phyloP scores from a whole-genome alignment of 2,888 invertebrate genomes.

The Suillia variegata region DNA sequence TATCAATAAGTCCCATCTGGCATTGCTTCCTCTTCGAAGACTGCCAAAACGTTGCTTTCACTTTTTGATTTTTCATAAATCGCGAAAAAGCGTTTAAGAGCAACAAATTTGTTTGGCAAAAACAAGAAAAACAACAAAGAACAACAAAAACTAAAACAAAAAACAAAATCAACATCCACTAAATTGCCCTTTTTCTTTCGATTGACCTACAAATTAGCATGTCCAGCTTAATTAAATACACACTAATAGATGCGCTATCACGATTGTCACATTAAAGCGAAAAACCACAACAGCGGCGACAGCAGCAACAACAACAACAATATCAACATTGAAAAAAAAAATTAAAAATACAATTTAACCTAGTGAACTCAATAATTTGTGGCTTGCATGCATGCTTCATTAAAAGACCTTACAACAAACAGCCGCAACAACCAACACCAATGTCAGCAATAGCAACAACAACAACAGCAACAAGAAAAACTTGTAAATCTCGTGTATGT shows the following conservation, averaged over 20 bases:
- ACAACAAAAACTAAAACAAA: too few relatives aligned
- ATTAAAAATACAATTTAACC: conserved; percentile 17
- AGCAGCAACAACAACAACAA: too few relatives aligned
- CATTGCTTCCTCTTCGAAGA: too few relatives aligned
- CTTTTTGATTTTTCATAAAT: too few relatives aligned
- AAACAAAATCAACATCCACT: too few relatives aligned
- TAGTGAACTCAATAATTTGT: conserved; percentile 22
- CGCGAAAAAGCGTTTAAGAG: too few relatives aligned
- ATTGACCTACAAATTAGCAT: neutral
- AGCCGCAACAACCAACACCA: neutral
- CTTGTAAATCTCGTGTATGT: conserved; percentile 5
- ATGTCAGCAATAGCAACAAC: conserved; percentile 1
- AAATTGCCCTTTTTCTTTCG: too few relatives aligned
- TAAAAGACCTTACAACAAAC: neutral
- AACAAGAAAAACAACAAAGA: neutral
- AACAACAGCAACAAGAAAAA: neutral
- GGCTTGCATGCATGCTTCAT: conserved; percentile 15
- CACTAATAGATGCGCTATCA: neutral
- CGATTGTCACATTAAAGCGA: neutral
- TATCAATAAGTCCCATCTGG: too few relatives aligned
- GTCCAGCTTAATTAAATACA: neutral
- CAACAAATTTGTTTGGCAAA: neutral
- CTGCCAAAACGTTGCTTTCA: too few relatives aligned
- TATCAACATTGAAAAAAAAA: too few relatives aligned
- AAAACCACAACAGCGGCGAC: neutral